Evolutionary conservation across 2,113 vertebrate species (phyloP).

Genomic region (Petromus typicus): DNA sequence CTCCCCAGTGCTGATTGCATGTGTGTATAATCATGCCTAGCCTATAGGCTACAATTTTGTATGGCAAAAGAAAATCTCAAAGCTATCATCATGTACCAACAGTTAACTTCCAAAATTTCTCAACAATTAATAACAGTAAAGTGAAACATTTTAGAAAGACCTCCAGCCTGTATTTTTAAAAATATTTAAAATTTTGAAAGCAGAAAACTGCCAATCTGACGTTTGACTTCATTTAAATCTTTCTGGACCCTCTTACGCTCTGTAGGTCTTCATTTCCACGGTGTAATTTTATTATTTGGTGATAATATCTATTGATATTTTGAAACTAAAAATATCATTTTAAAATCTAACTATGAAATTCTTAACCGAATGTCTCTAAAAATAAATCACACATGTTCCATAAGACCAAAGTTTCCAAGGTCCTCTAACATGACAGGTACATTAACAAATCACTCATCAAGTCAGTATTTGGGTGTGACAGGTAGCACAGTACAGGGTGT

Average conservation of each 20-base stretch:
- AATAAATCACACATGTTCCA: neutral
- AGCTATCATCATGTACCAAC: neutral
- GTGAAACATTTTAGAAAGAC: neutral
- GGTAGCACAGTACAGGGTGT: neutral
- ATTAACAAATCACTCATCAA: constrained; percentile 13
- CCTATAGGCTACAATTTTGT: neutral
- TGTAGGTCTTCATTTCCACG: neutral
- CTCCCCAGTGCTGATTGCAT: neutral
- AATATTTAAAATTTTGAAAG: neutral
- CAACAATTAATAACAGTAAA: neutral
- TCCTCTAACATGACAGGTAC: neutral
- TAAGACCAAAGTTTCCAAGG: neutral
- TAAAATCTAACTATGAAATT: constrained; percentile 26
- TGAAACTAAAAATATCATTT: constrained; percentile 24
- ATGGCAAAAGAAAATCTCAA: neutral
- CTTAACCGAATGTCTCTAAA: neutral
- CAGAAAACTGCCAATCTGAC: neutral
- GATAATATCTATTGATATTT: neutral
- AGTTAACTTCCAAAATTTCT: neutral
- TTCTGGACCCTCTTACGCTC: neutral
- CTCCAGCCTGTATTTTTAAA: neutral
- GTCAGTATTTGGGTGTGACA: constrained; percentile 33
- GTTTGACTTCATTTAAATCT: constrained; percentile 17
- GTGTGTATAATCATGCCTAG: neutral
- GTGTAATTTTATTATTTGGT: neutral